These are phyloP conservation scores for Stramonita haemastoma DNA, from an alignment of 2,888 invertebrate genomes.

Conservation along the genomic window DNA sequence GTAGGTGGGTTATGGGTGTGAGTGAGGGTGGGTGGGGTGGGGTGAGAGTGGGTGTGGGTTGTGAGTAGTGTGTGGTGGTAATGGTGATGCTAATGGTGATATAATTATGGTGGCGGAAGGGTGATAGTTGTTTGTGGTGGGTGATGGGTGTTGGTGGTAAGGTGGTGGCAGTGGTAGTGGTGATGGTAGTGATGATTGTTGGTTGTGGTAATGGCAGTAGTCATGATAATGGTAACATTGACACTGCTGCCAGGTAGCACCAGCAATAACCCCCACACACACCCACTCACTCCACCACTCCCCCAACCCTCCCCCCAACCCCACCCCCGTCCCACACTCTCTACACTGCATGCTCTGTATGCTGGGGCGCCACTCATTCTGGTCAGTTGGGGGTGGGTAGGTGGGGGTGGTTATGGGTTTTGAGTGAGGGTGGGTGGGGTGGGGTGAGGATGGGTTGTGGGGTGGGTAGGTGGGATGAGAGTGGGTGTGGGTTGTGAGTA, in stretches of 20 bases:
- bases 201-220: no score
- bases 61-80: neutral
- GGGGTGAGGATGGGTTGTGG: neutral
- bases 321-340: no score
- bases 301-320: neutral
- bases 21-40: neutral
- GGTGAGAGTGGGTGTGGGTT: neutral
- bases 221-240: no score
- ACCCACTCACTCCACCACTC: no score
- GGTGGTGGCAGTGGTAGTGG: neutral
- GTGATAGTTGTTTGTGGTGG: neutral
- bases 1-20: neutral
- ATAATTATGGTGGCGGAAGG: neutral
- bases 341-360: no score
- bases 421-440: neutral
- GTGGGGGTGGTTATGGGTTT: neutral
- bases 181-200: neutral
- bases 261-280: no score
- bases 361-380: no score
- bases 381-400: no score
- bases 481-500: neutral
- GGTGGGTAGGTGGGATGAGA: neutral
- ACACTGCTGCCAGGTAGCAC: no score
- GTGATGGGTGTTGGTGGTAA: neutral
- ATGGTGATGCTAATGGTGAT: neutral